These are phyloP conservation scores for Amphiprion ocellaris DNA, from an alignment of 2,113 vertebrate genomes.

Conservation along the genomic window DNA sequence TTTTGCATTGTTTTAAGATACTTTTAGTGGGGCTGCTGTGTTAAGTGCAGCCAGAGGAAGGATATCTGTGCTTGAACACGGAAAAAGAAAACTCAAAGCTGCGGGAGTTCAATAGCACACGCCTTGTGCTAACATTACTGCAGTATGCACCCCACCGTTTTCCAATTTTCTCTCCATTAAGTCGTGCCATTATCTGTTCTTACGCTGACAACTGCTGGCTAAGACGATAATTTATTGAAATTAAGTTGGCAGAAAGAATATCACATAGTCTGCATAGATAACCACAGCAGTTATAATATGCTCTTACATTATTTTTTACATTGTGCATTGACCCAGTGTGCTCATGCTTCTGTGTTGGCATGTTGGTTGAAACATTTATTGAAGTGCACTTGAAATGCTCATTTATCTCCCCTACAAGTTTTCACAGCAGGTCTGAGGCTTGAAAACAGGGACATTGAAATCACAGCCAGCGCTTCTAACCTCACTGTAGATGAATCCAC, in stretches of 20 bases:
- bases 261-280: no score
- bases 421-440: constrained; percentile 7
- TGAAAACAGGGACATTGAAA: background rate
- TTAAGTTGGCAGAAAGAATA: no score
- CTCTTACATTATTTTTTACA: no score
- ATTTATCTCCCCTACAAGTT: background rate
- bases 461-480: constrained; percentile 12
- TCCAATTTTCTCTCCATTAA: background rate
- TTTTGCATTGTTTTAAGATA: no score
- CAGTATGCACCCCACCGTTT: background rate
- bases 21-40: no score
- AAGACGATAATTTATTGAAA: no score
- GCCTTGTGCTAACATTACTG: background rate
- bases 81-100: no score
- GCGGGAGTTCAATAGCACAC: background rate
- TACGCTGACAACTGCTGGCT: background rate
- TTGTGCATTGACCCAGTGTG: no score
- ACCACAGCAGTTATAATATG: no score
- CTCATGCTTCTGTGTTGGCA: background rate
- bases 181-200: background rate
- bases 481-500: background rate
- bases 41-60: no score
- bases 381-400: constrained; percentile 6
- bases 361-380: background rate
- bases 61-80: background rate